phyloP scores from a whole-genome alignment of 2,888 invertebrate genomes.

The Drosophila mimica region DNA sequence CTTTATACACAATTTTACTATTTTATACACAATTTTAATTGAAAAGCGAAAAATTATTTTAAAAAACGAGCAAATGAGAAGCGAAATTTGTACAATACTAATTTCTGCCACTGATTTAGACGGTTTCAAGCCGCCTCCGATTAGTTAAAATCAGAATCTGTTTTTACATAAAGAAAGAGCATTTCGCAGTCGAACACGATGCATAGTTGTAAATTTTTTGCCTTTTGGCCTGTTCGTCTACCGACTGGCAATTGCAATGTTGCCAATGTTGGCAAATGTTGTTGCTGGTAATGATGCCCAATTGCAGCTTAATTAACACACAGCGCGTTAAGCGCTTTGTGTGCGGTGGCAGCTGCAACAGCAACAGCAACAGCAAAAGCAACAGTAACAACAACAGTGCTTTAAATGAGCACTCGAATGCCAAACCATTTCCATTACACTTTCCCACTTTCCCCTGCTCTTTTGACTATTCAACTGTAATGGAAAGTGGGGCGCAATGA shows the following conservation, averaged over 20 bases:
- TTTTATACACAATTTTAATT: not conserved
- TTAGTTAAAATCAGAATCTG: not conserved
- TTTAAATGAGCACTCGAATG: constrained; percentile 46
- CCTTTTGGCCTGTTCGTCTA: constrained; percentile 25
- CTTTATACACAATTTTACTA: too few relatives aligned
- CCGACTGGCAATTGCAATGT: constrained; percentile 39
- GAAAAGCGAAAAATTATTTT: not conserved
- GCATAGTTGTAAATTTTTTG: not conserved
- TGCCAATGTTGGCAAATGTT: constrained; percentile 62
- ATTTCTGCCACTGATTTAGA: not conserved
- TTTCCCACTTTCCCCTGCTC: constrained; percentile 4
- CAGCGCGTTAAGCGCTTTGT: constrained; percentile 75
- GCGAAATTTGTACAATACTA: not conserved
- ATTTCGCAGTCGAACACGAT: constrained; percentile 3
- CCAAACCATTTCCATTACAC: constrained; percentile 11
- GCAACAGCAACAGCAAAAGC: constrained; percentile 16
- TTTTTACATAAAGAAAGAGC: not conserved
- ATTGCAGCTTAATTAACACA: constrained; percentile 79
- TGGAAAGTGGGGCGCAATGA: constrained; percentile 44
- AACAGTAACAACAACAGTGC: constrained; percentile 4
- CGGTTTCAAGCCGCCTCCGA: not conserved
- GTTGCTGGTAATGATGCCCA: constrained; percentile 75
- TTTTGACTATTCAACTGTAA: constrained; percentile 70
- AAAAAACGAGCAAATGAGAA: not conserved
- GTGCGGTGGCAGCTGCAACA: constrained; percentile 39